phyloP scores from a whole-genome alignment of 1,140 invertebrate species.

The Kradibia gibbosae region DNA sequence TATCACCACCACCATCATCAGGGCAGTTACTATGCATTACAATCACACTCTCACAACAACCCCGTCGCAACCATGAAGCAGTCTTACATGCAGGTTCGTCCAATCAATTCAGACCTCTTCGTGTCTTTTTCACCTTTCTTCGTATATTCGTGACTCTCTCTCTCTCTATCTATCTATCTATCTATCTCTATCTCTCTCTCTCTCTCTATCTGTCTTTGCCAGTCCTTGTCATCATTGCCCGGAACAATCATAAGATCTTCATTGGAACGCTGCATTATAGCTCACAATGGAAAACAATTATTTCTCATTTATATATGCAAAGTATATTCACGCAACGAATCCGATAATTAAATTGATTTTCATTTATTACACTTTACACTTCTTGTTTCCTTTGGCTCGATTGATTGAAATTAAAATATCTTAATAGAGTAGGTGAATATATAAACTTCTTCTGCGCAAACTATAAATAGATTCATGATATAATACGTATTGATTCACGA shows the following conservation, averaged over 20 bases:
- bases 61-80: slow-evolving; percentile 71
- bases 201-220: too few species aligned
- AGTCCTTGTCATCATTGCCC: background rate
- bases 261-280: background rate
- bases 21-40: slow-evolving; percentile 69
- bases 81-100: slow-evolving; percentile 72
- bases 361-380: background rate
- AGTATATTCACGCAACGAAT: background rate
- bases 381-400: background rate
- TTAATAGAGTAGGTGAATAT: background rate
- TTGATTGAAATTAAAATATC: background rate
- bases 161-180: too few species aligned
- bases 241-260: background rate
- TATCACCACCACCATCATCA: slow-evolving; percentile 68
- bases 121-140: background rate
- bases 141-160: background rate
- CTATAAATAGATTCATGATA: background rate
- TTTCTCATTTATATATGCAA: background rate
- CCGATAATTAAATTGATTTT: background rate
- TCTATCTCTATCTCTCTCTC: too few species aligned
- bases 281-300: background rate
- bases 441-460: background rate
- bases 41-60: slow-evolving; percentile 70
- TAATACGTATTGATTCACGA: too few species aligned
- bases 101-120: slow-evolving; percentile 1